These are phyloP conservation scores for Nannospalax galili DNA, from an alignment of 2,113 vertebrate genomes.

Conservation along the genomic window DNA sequence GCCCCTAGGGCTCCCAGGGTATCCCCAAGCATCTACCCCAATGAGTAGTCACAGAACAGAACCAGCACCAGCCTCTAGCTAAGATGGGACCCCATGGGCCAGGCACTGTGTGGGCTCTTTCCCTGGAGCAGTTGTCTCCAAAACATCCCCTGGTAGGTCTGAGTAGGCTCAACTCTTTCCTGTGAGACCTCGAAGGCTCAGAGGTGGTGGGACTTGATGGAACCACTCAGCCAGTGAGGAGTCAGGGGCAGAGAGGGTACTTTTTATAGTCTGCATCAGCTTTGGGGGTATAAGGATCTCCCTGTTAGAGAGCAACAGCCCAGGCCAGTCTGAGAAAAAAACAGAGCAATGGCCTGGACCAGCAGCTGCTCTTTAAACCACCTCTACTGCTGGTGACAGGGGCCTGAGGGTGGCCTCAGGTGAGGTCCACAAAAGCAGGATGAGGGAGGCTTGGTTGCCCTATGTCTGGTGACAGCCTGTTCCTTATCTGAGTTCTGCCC, in stretches of 20 bases:
- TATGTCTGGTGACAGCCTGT: background rate
- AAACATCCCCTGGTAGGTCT: background rate
- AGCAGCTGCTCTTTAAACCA: background rate
- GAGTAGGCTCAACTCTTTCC: background rate
- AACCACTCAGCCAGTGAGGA: background rate
- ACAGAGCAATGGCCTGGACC: background rate
- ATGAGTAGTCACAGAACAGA: too few species aligned
- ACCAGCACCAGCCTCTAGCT: background rate
- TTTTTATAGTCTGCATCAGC: background rate
- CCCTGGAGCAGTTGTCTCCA: background rate
- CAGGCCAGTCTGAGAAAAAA: background rate
- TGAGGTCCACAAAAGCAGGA: background rate
- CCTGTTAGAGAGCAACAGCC: background rate
- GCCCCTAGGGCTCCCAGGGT: background rate
- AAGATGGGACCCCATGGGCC: fast-evolving
- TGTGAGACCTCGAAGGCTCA: background rate
- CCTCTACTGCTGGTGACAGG: background rate
- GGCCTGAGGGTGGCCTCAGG: background rate
- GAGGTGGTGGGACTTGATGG: background rate
- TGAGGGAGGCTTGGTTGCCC: fast-evolving
- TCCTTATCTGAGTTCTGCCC: background rate
- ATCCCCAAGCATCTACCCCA: background rate
- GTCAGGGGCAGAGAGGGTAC: fast-evolving
- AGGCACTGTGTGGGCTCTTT: background rate
- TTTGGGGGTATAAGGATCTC: background rate